These are phyloP conservation scores for Axis porcinus DNA, from an alignment of 2,113 vertebrate species.

Conservation along the genomic window DNA sequence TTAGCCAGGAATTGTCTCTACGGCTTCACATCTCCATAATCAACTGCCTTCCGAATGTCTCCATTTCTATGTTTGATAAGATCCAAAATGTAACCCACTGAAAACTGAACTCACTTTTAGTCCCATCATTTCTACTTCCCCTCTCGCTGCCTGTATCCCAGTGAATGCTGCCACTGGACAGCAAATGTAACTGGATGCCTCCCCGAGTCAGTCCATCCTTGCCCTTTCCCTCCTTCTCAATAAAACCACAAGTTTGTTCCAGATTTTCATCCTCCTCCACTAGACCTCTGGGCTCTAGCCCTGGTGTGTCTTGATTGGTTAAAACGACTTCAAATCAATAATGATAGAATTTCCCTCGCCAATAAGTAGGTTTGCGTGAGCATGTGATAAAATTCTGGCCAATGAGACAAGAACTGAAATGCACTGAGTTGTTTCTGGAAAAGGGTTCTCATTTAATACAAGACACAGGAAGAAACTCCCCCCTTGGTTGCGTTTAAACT, in stretches of 20 bases:
- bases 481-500: neutral
- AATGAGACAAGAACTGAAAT: neutral
- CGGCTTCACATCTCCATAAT: neutral
- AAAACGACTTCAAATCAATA: neutral
- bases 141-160: neutral
- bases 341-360: neutral
- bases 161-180: neutral
- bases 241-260: neutral
- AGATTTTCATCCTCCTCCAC: neutral
- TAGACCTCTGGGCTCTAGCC: neutral
- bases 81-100: neutral
- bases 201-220: neutral
- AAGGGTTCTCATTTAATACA: neutral
- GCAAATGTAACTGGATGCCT: neutral
- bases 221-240: neutral
- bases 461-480: neutral
- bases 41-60: neutral
- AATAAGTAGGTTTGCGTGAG: neutral
- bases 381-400: neutral
- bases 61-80: neutral
- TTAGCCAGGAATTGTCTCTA: neutral
- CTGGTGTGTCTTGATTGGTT: neutral
- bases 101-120: neutral
- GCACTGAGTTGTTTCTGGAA: neutral
- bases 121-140: neutral